Evolutionary conservation across 1,140 invertebrate species (phyloP), one percentile per base, ranked within the genome.

Genomic region (Ptiloglossa arizonensis): DNA sequence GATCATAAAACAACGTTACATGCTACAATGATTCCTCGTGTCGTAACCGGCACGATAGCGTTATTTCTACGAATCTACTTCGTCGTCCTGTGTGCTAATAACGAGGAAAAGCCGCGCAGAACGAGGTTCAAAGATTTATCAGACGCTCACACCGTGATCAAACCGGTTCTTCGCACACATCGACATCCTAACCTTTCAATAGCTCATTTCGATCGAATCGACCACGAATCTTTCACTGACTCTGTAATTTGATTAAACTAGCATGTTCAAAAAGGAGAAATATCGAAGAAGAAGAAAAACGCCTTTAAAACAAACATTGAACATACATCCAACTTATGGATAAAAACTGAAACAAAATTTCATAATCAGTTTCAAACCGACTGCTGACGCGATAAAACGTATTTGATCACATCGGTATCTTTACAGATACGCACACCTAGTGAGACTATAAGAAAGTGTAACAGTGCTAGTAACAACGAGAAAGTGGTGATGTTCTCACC

Each of bases 151-250:
- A n/a, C 48, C 38, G 46, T n/a, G 9, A 75, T 54, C 44, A 62
- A 83, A 83, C 80, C 74, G 68, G 73, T 83, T 83, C 15, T 48
- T 29, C 44, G 32, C n/a, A 32, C 13, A 1, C 35, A 46, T 11
- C 46, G 46, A 68, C 41, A n/a, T 24, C 22, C 41, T 56, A 46
- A n/a, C 62, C 41, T 52, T 32, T 67, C 38, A 19, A 38, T 50
- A 78, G 62, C 24, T 60, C 24, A 8, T 27, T 67, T 48, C 50
- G 57, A 56, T 67, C 50, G 44, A 5, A 50, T 60, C 71, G 59
- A 69, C 46, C 38, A 41, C 44, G 57, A 70, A 24, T 78, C 24
- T 41, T 27, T 9, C 11, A 41, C 22, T 44, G 46, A 19, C 52
- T 24, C n/a, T 69, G 44, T 64, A 24, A 44, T 46, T 24, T 54